Evolutionary conservation across 1,140 invertebrate genomes (phyloP).

Genomic region (Leptinotarsa defecta): DNA sequence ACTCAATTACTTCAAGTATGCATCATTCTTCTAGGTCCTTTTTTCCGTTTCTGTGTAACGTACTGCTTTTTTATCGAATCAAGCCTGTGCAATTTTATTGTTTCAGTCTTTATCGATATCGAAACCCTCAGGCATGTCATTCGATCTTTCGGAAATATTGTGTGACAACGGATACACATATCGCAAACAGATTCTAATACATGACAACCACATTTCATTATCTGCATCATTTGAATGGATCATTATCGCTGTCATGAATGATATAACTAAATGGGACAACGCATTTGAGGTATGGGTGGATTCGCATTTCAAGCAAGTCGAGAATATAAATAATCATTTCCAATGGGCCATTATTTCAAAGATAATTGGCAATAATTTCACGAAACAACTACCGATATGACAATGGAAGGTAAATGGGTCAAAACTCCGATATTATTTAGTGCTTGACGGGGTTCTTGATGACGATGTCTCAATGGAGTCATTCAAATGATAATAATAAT

Average conservation of each 20-base stretch:
- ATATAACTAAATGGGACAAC: not conserved
- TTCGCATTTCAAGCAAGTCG: not conserved
- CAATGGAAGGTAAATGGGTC: slow-evolving; percentile 1
- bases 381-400: not conserved
- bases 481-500: no score
- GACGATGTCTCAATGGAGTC: not conserved
- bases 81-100: no score
- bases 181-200: not conserved
- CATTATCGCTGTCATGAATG: not conserved
- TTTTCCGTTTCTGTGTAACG: no score
- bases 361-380: slow-evolving; percentile 3
- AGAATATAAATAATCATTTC: slow-evolving; percentile 4
- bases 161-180: no score
- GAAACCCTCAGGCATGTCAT: no score
- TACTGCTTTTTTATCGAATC: no score
- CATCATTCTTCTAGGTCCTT: no score
- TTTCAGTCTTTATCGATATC: no score
- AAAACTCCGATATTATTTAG: not conserved
- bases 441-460: not conserved
- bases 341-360: slow-evolving; percentile 2
- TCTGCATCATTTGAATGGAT: not conserved
- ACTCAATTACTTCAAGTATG: no score
- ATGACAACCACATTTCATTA: not conserved
- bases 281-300: not conserved
- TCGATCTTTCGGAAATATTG: no score